phyloP scores from a whole-genome alignment of 2,113 vertebrate species.

The Pteropus alecto region DNA sequence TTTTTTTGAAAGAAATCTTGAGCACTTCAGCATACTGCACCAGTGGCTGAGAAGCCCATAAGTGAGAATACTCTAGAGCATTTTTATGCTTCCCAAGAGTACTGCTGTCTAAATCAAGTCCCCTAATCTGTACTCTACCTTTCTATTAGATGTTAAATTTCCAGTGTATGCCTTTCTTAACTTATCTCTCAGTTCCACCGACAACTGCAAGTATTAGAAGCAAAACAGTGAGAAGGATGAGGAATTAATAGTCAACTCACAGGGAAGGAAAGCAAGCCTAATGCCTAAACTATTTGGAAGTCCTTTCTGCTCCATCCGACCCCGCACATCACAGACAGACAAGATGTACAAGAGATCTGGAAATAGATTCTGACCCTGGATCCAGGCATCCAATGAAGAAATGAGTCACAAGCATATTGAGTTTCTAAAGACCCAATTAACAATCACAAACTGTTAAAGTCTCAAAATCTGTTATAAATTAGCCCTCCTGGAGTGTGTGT shows the following conservation, averaged over 20 bases:
- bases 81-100: constrained; percentile 13
- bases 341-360: not conserved
- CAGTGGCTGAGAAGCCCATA: not conserved
- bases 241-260: not conserved
- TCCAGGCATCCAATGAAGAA: not conserved
- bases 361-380: not conserved
- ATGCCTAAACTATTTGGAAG: not conserved
- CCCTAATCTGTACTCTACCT: not conserved
- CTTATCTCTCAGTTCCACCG: not conserved
- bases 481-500: not conserved
- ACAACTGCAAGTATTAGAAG: not conserved
- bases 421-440: constrained; percentile 2
- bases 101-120: not conserved
- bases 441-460: not conserved
- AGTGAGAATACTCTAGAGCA: not conserved
- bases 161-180: not conserved
- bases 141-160: not conserved
- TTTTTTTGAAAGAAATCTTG: not conserved
- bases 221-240: not conserved
- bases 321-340: not conserved
- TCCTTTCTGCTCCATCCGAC: not conserved
- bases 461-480: constrained; percentile 13
- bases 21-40: not conserved
- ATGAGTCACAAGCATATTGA: not conserved
- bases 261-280: not conserved